A percentile compares a stretch with the other conserved stretches of the same genome.
Conservation (phyloP, 2,113 vertebrate genomes). For the Pseudopipra pipra region DNA sequence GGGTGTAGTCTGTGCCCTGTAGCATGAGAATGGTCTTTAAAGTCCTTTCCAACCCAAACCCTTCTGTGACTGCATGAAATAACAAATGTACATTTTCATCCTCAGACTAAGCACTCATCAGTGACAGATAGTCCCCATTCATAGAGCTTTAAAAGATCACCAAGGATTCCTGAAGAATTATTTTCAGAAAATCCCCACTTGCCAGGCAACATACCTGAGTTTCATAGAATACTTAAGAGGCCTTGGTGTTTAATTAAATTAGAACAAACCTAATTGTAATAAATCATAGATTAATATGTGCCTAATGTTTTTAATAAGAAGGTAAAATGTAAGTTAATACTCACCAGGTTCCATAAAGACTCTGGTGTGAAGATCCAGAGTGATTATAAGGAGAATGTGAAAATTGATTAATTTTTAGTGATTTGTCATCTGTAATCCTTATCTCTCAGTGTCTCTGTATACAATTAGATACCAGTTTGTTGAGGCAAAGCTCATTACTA, state of each 20-base stretch:
- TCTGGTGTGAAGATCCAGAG: not conserved
- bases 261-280: not conserved
- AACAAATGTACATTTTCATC: not conserved
- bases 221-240: not conserved
- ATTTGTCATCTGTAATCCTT: not conserved
- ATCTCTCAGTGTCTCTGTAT: not conserved
- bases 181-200: not conserved
- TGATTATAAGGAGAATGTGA: not conserved
- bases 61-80: not conserved
- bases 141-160: not conserved
- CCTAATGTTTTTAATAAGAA: not conserved
- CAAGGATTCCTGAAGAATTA: not conserved
- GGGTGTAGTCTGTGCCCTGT: too few relatives aligned
- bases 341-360: not conserved
- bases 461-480: not conserved
- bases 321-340: not conserved
- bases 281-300: not conserved
- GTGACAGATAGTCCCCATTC: not conserved
- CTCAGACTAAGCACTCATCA: not conserved
- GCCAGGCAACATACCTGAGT: not conserved
- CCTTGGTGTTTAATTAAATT: not conserved
- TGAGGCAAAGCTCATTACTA: not conserved
- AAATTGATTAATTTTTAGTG: not conserved
- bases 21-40: not conserved
- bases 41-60: not conserved